Evolutionary conservation across 2,113 vertebrate species (phyloP), one percentile per base, ranked within the genome.

Genomic region (human): DNA sequence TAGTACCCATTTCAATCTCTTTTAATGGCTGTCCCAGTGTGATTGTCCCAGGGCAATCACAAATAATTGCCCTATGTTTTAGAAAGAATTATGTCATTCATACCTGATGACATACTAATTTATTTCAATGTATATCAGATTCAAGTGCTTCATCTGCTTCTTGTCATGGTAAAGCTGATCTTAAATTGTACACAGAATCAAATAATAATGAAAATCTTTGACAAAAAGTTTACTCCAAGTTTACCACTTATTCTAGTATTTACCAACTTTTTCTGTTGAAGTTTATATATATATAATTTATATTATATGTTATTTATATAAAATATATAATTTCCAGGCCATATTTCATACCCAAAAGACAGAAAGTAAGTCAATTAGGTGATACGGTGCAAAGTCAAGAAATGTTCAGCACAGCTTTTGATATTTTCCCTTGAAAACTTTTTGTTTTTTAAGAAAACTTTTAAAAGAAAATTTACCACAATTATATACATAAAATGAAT

Each of bases 151-250:
- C 55, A 70, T 59, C 57, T 88, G 27, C 8, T 95, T 94, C 35
- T 88, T 68, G 6, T 61, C 22, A 43, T 35, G 10, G 16, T 61
- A 82, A 94, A 96, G n/a, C 25, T 55, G 32, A 78, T 22, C 57
- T 78, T 82, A 96, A 97, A 59, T 85, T 89, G 84, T 84, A 90
- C 2, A 32, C 22, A 86, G 92, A 97, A 96, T 55, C 23, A 94
- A 73, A 48, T 90, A 43, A n/a, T 40, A 38, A 20, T 48, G 11
- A 84, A 94, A 91, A 61, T n/a, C 27, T 55, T 25, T 57, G 84
- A 76, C 0, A 79, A 79, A 38, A 57, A 43, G 40, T 88, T 88
- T 23, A 55, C 45, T 52, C 68, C n/a, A 84, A 22, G 17, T 79
- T 68, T 85, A 76, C n/a, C 25, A 89, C 3, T 87, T 48, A 61